Percentiles rank a stretch among this genome's conserved stretches.
Evolutionary conservation across 2,888 invertebrate species (phyloP).

Genomic region (Trisateles emortualis): DNA sequence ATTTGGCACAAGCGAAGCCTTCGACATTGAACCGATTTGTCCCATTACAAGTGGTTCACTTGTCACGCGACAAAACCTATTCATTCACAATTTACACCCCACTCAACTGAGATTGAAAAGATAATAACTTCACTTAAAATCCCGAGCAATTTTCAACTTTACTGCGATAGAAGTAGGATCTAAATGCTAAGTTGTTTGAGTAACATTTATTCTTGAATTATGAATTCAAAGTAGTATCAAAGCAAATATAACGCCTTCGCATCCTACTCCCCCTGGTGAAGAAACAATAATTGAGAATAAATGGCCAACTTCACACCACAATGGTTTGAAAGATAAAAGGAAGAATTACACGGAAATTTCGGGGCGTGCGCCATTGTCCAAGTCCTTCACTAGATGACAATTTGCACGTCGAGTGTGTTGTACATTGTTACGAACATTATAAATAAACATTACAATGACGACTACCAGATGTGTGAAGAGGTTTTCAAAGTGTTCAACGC

Average conservation of each 20-base stretch:
- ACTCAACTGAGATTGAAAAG: slow-evolving; percentile 18
- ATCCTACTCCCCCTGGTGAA: slow-evolving; percentile 64
- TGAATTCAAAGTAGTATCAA: slow-evolving; percentile 64
- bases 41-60: slow-evolving; percentile 76
- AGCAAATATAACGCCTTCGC: slow-evolving; percentile 81
- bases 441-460: slow-evolving; percentile 79
- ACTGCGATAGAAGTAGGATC: slow-evolving; percentile 1
- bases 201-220: slow-evolving; percentile 35
- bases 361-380: slow-evolving; percentile 78
- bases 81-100: slow-evolving; percentile 75
- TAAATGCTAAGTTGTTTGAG: slow-evolving; percentile 13
- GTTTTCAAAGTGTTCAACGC: slow-evolving; percentile 39
- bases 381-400: slow-evolving; percentile 78
- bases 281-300: slow-evolving; percentile 81
- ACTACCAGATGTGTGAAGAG: slow-evolving; percentile 74
- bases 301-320: slow-evolving; percentile 80
- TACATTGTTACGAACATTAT: slow-evolving; percentile 73
- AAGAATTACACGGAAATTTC: slow-evolving; percentile 84
- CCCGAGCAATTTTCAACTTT: slow-evolving; percentile 18
- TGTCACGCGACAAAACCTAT: slow-evolving; percentile 55
- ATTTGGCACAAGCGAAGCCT: slow-evolving; percentile 29
- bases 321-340: slow-evolving; percentile 78
- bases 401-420: slow-evolving; percentile 78
- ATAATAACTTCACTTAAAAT: slow-evolving; percentile 10
- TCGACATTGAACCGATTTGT: slow-evolving; percentile 50